Conservation (phyloP, 2,113 vertebrate genomes). For the Crotalus helleri region DNA sequence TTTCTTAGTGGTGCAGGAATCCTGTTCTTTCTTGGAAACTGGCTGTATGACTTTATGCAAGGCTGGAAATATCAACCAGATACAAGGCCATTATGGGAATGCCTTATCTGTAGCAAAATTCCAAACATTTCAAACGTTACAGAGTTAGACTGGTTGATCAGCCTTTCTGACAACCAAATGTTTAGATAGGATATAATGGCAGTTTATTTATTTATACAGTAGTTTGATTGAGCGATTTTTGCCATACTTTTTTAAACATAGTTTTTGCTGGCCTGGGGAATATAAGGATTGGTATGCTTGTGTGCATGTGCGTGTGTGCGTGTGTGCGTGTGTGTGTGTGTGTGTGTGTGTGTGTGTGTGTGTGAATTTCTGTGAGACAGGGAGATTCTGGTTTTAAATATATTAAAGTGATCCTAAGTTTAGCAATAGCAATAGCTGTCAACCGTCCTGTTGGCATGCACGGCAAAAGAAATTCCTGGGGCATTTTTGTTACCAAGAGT, state of each 20-base stretch:
- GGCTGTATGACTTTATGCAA: background rate
- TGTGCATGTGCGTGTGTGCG: fast-evolving
- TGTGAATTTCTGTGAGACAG: background rate
- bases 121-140: background rate
- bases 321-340: no score
- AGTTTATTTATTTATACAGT: background rate
- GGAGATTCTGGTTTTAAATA: background rate
- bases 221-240: background rate
- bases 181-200: background rate
- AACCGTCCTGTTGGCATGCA: background rate
- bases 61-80: background rate
- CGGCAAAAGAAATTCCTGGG: background rate
- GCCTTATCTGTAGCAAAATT: background rate
- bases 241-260: background rate
- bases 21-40: background rate
- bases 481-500: background rate
- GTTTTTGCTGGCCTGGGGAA: background rate
- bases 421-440: background rate
- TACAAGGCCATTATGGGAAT: background rate
- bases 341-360: no score
- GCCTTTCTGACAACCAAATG: background rate
- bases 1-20: background rate
- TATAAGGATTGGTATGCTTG: background rate
- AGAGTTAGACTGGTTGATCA: background rate
- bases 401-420: background rate